Percentiles rank a stretch among this genome's conserved stretches.
phyloP scores from a whole-genome alignment of 2,113 vertebrate genomes.

The Pogona vitticeps region DNA sequence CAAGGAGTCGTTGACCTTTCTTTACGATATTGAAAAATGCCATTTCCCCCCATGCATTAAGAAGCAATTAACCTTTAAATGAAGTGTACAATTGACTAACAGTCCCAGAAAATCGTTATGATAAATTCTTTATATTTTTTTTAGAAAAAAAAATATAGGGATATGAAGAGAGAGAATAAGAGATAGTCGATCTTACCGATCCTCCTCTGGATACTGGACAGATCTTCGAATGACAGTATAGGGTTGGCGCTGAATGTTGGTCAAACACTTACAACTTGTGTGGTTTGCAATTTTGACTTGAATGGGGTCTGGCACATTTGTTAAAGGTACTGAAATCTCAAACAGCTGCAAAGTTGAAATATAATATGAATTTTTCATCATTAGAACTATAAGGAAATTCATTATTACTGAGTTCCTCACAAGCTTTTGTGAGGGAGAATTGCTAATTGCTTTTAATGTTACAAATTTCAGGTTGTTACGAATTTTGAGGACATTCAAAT shows the following conservation, averaged over 20 bases:
- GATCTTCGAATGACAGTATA: slow-evolving; percentile 82
- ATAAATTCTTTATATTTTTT: too few relatives aligned
- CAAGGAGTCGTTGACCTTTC: not conserved
- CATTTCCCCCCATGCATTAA: not conserved
- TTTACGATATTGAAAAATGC: not conserved
- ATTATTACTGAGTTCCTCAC: not conserved
- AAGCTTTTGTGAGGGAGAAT: not conserved
- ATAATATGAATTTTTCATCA: slow-evolving; percentile 7
- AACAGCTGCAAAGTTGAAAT: slow-evolving; percentile 82
- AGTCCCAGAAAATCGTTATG: slow-evolving; percentile 31
- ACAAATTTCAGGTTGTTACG: too few relatives aligned
- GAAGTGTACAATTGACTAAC: not conserved
- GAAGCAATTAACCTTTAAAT: not conserved
- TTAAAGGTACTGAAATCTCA: slow-evolving; percentile 88
- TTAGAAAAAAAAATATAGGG: not conserved
- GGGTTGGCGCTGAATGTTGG: slow-evolving; percentile 70
- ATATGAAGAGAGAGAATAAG: not conserved
- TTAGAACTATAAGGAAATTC: not conserved
- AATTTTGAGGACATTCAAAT: not conserved
- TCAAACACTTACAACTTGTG: slow-evolving; percentile 89
- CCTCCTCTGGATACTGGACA: slow-evolving; percentile 71
- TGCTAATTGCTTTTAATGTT: not conserved
- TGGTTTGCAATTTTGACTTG: slow-evolving; percentile 93
- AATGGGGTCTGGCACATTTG: slow-evolving; percentile 89
- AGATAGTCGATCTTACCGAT: slow-evolving; percentile 69